Base-by-base conservation (phyloP, 2,113 vertebrate genomes). In the Oreocharis arfaki region DNA sequence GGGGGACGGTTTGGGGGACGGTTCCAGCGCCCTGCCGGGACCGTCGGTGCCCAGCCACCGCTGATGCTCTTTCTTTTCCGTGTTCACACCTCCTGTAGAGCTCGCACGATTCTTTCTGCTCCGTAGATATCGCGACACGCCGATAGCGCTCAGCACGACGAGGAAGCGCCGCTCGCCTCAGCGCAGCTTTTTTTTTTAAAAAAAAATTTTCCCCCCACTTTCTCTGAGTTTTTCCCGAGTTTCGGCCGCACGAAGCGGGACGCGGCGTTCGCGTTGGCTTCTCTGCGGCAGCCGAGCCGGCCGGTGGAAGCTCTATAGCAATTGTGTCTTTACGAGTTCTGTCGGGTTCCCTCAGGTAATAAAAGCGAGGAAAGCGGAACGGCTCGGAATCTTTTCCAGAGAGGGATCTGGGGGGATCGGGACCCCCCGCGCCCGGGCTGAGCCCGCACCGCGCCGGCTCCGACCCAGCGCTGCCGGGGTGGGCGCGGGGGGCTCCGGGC, bases 11-110 rank as follows among this genome's bases (percentile, higher is more conserved):
- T 89, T 44, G 70, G 95, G 83, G 95, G 93, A 63, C 91, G 97
- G 59, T 84, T 91, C 95, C 89, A 39, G 80, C 87, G 95, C 95
- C 70, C 94, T 89, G 95, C 94, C 93, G 95, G 92, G 95, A 16
- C 81, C 23, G 90, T 53, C 64, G 42, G 60, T 93, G 96, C 92
- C 90, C 97, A 84, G 91, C 93, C 96, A 47, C 47, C 87, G 80
- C 46, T 79, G 96, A 89, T 86, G 80, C 68, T 94, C 81, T 89
- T 92, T 82, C 57, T 90, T 41, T 39, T 22, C 70, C 70, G 42
- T 70, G 17, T 33, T 70, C 33, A 22, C 78, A 7, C 80, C 85
- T 77, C 16, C 67, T 33, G 52, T 24, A 33, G 81, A 79, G 84
- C 82, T 68, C 68, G 69, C 92, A 57, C 55, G 20, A 85, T 83